These are phyloP conservation scores for Eptesicus fuscus DNA, from an alignment of 2,113 vertebrate species.

Conservation along the genomic window DNA sequence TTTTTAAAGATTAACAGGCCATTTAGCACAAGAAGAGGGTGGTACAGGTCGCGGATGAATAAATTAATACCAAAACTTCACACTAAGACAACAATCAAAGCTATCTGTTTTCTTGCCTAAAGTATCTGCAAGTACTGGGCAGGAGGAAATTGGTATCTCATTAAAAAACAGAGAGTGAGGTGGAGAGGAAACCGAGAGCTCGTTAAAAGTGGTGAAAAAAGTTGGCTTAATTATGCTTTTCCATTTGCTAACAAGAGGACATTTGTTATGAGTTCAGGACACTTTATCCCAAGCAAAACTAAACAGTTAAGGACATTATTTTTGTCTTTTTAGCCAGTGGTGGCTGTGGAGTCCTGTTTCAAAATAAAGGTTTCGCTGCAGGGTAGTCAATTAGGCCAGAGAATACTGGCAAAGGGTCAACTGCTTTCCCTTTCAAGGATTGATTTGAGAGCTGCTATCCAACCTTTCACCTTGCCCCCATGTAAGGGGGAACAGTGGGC, in stretches of 20 bases:
- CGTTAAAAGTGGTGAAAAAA: constrained; percentile 78
- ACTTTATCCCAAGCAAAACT: constrained; percentile 78
- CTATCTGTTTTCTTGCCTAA: constrained; percentile 81
- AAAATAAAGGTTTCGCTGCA: constrained; percentile 76
- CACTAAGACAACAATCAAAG: constrained; percentile 80
- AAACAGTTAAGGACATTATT: constrained; percentile 77
- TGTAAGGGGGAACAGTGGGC: constrained; percentile 45
- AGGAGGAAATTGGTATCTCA: constrained; percentile 84
- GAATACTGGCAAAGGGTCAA: constrained; percentile 69
- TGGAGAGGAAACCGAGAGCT: constrained; percentile 74
- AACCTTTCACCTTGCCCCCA: constrained; percentile 68
- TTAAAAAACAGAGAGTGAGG: constrained; percentile 78
- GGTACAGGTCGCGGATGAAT: constrained; percentile 57
- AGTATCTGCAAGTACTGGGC: constrained; percentile 76
- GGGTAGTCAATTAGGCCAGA: constrained; percentile 72
- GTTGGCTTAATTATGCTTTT: constrained; percentile 76
- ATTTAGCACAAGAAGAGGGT: constrained; percentile 76
- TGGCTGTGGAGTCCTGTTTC: constrained; percentile 71
- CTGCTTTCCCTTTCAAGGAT: constrained; percentile 74
- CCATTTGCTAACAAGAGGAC: constrained; percentile 79
- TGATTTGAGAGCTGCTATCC: constrained; percentile 72
- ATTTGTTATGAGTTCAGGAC: constrained; percentile 75
- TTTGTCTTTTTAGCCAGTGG: constrained; percentile 68
- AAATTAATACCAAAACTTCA: constrained; percentile 78
- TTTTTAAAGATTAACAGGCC: constrained; percentile 83